Conservation (phyloP, 2,797 vertebrate genomes). For the Phrynocephalus guinanensis region DNA sequence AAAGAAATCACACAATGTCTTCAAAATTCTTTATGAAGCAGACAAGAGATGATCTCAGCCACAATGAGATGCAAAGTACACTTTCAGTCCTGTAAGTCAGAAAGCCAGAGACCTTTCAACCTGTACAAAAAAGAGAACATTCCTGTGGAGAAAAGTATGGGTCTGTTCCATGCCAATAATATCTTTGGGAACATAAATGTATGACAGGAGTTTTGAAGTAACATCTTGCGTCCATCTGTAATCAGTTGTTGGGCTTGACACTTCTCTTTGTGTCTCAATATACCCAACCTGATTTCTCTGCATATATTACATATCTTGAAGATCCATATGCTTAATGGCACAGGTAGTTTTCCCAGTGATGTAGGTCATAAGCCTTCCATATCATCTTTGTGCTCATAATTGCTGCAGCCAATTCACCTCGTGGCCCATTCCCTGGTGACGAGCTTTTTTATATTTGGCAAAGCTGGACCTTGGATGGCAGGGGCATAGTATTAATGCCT, state of each 20-base stretch:
- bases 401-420: no score
- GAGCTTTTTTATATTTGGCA: no score
- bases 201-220: neutral
- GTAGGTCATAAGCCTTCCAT: no score
- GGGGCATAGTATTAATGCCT: no score
- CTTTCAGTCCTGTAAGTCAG: slow-evolving; percentile 42
- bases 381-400: no score
- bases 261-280: neutral
- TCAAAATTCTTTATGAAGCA: slow-evolving; percentile 68
- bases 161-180: slow-evolving; percentile 19
- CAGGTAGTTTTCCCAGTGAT: no score
- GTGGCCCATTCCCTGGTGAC: no score
- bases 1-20: slow-evolving; percentile 60
- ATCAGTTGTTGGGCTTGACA: no score
- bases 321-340: no score
- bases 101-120: neutral
- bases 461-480: no score
- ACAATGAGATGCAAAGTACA: slow-evolving; percentile 21
- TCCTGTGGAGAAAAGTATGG: slow-evolving; percentile 10
- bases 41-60: slow-evolving; percentile 41
- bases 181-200: neutral
- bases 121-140: slow-evolving; percentile 3
- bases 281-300: neutral
- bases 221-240: neutral
- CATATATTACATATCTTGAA: no score